These are phyloP conservation scores for Aphidius gifuensis DNA, from an alignment of 1,140 invertebrate genomes.

Conservation along the genomic window DNA sequence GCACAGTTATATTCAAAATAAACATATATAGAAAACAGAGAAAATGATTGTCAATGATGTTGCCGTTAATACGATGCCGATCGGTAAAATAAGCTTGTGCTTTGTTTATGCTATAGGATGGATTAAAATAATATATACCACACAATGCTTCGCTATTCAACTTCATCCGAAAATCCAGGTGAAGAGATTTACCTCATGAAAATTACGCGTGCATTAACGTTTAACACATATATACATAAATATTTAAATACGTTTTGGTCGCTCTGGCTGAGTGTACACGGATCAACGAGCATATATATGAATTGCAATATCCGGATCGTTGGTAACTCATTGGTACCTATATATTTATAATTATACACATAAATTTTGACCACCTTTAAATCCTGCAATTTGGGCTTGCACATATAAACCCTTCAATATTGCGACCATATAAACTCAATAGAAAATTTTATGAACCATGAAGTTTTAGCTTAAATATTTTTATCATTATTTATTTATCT, in stretches of 20 bases:
- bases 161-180: conserved; percentile 29
- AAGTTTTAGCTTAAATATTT: conserved; percentile 7
- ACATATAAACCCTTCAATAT: no score
- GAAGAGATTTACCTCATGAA: conserved; percentile 37
- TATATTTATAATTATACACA: conserved; percentile 20
- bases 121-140: conserved; percentile 36
- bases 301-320: conserved; percentile 23
- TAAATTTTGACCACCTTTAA: conserved; percentile 20
- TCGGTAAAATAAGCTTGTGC: conserved; percentile 23
- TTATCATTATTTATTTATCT: not conserved
- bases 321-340: conserved; percentile 21
- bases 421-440: conserved; percentile 13
- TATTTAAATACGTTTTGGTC: not conserved
- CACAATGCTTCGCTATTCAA: conserved; percentile 24
- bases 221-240: conserved; percentile 10
- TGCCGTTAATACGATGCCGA: conserved; percentile 18
- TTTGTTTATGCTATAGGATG: conserved; percentile 31
- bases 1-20: no score
- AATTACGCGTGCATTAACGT: conserved; percentile 38
- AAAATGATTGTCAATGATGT: conserved; percentile 1
- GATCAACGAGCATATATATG: not conserved
- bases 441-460: conserved; percentile 23
- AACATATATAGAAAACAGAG: no score
- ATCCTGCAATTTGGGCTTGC: no score
- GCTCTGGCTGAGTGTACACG: no score